Base-by-base conservation (phyloP, 1,140 invertebrate genomes). In the Drosophila azteca region DNA sequence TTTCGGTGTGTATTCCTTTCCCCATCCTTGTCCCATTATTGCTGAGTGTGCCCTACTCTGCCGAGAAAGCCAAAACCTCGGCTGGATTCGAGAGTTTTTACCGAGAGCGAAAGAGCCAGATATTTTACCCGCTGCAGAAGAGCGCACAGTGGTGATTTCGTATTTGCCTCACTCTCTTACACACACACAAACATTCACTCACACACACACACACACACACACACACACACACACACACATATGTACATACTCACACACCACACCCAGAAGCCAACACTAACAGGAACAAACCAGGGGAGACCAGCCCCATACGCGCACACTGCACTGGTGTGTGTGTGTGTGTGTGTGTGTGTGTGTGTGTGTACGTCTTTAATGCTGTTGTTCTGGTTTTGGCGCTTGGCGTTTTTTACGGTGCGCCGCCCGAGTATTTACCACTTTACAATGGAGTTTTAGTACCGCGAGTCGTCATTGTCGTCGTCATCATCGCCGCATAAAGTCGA, bases 361-460 rank as follows among this genome's bases (percentile, higher is more conserved):
- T 76, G 72, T 76, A 77, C 71, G 60, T 73, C 75, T 88, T 83
- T 77, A 79, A 72, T 75, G 75, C 63, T 87, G 79, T 79, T 87
- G 83, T 89, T 89, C 83, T 88, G 79, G 83, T 88, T 88, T 88
- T 88, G 84, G 84, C 83, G 83, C 84, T 87, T 88, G 79, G 79
- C 72, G 76, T 88, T 88, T 77, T 88, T 88, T 88, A 88, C 83
- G 79, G 83, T 88, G 84, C 83, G 79, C 84, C 83, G 84, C 84
- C 83, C 79, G 84, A 88, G 84, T 88, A 88, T 88, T 88, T 88
- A 88, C 83, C 83, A 88, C 83, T 88, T 88, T 88, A 88, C 83
- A 88, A 88, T 88, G 83, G 83, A 83, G 83, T 88, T 88, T 88
- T 89, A 88, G 84, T 88, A 83, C 83, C 84, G 68, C 72, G 83